Evolutionary conservation across 2,113 vertebrate species (phyloP), one percentile per base, ranked within the genome.

Genomic region (pig (Sus scrofa)): DNA sequence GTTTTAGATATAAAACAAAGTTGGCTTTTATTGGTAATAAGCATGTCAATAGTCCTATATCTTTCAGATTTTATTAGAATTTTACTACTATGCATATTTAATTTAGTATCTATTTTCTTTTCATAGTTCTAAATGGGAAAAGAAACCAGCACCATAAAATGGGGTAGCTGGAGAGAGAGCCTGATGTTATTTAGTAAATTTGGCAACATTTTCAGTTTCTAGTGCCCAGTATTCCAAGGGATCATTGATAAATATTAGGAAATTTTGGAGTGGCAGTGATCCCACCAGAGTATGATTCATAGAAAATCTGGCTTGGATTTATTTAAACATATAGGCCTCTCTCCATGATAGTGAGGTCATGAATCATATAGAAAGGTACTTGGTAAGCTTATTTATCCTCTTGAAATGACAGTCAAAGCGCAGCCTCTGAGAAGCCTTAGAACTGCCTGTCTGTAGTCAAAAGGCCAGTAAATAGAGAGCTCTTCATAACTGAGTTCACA

Each of bases 361-460:
- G 50, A 90, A 73, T 94, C 77, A 78, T 78, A 67, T 68, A 89
- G 44, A 87, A 95, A 89, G 60, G 71, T 85, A 75, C 39, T n/a
- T 52, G 30, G 54, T 79, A 77, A 73, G 22, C 30, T 71, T 81
- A 78, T 62, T 86, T 83, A 85, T 90, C 54, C 95, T 56, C 44
- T 87, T 44, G 26, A 93, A 58, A 62, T 92, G 74, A 75, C 34
- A 91, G 58, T 54, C 70, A 44, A 84, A 27, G 0, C 73, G 24
- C 15, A 50, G 37, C 8, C 27, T 93, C 15, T 86, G 13, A 44
- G 39, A 92, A 77, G 34, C 68, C 19, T 71, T 44, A 30, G n/a
- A 62, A 32, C n/a, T n/a, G 20, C 20, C 32, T 92, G 20, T 89
- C 32, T 87, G 34, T 20, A 83, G 65, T 81, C 68, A 77, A 67